These are phyloP conservation scores for Apamea epomidion DNA, from an alignment of 2,888 invertebrate genomes.

Conservation along the genomic window DNA sequence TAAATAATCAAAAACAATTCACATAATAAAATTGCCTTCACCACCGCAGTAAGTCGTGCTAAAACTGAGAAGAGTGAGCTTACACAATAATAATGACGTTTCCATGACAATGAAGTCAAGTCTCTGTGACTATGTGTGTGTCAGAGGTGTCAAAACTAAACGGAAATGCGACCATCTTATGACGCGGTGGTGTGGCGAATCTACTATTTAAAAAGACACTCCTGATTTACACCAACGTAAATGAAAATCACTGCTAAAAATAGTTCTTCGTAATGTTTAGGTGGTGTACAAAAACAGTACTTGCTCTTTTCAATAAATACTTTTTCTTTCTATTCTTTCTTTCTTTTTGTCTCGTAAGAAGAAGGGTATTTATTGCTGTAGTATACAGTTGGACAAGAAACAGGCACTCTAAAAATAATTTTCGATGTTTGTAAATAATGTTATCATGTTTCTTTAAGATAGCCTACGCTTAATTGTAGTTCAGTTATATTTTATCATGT, in stretches of 20 bases:
- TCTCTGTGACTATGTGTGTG: no score
- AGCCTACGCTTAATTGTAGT: slow-evolving; percentile 1
- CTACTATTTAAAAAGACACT: neutral
- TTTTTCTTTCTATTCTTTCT: no score
- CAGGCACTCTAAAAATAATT: neutral
- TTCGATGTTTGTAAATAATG: neutral
- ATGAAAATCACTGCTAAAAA: neutral
- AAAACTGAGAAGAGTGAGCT: neutral
- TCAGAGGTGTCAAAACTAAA: no score
- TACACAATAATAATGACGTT: neutral
- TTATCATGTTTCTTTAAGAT: neutral
- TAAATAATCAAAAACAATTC: no score
- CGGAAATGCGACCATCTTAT: no score
- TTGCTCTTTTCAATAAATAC: neutral
- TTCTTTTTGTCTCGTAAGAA: neutral
- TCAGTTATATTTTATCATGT: neutral
- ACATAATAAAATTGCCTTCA: neutral
- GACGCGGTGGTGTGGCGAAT: neutral
- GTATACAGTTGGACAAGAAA: neutral
- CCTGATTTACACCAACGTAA: neutral
- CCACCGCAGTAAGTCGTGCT: neutral
- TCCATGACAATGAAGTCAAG: no score
- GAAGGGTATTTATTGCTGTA: no score
- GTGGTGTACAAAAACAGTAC: neutral
- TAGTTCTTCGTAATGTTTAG: no score